phyloP scores from a whole-genome alignment of 2,113 vertebrate species.

The Peromyscus leucopus region DNA sequence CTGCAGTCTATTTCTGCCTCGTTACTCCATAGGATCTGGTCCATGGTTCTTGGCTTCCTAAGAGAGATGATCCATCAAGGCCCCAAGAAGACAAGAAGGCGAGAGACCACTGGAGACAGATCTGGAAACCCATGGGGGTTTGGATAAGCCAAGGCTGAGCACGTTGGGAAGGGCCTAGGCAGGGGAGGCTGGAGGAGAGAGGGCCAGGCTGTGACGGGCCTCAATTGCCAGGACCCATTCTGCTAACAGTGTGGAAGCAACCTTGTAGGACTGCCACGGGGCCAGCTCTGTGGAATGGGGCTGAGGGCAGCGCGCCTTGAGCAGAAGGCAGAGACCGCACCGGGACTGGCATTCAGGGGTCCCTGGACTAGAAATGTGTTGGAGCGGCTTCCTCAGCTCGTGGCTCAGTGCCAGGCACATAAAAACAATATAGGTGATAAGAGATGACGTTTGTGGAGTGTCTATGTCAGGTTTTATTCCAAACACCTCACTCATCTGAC shows the following conservation, averaged over 20 bases:
- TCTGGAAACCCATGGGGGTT: neutral
- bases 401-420: slow-evolving; percentile 45
- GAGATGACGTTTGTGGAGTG: neutral
- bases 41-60: slow-evolving; percentile 13
- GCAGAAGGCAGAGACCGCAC: neutral
- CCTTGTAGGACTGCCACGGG: neutral
- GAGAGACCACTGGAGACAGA: neutral
- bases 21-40: neutral
- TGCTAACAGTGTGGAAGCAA: neutral
- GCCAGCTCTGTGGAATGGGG: neutral
- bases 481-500: slow-evolving; percentile 47
- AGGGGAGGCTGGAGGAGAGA: neutral
- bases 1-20: neutral
- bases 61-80: neutral
- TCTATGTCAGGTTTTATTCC: slow-evolving; percentile 50
- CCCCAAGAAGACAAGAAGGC: neutral
- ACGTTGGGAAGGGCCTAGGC: neutral
- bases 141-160: neutral
- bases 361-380: neutral
- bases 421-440: neutral
- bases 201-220: neutral
- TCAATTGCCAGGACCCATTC: neutral
- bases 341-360: neutral
- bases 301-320: neutral
- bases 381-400: neutral